phyloP scores from a whole-genome alignment of 2,888 invertebrate species.

The Leptopilina myrica region DNA sequence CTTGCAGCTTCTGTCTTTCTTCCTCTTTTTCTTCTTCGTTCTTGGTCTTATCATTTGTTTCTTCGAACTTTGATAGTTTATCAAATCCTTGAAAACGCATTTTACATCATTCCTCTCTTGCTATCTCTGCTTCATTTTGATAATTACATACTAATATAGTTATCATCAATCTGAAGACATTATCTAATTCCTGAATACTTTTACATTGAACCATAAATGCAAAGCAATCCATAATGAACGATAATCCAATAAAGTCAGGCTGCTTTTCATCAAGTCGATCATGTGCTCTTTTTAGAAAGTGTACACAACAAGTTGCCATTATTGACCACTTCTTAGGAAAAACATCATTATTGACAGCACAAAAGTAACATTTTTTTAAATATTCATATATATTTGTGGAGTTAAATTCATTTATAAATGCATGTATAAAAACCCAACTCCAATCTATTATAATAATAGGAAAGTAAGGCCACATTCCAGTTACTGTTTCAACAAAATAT shows the following conservation, averaged over 20 bases:
- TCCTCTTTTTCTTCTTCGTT: not conserved
- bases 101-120: too few relatives aligned
- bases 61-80: too few relatives aligned
- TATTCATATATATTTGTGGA: not conserved
- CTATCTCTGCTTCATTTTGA: too few relatives aligned
- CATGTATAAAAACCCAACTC: constrained; percentile 11
- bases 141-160: too few relatives aligned
- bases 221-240: not conserved
- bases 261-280: not conserved
- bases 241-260: not conserved
- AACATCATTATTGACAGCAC: not conserved
- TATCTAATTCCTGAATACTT: not conserved
- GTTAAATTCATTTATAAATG: not conserved
- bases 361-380: not conserved
- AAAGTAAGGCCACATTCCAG: not conserved
- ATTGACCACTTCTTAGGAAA: not conserved
- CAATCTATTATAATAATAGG: not conserved
- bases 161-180: too few relatives aligned
- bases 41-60: too few relatives aligned
- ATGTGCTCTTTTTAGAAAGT: not conserved
- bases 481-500: not conserved
- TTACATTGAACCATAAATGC: constrained; percentile 10
- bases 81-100: too few relatives aligned
- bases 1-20: not conserved
- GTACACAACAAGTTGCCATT: not conserved